Conservation (phyloP, 2,888 invertebrate species). For the Podotricha telesiphe region DNA sequence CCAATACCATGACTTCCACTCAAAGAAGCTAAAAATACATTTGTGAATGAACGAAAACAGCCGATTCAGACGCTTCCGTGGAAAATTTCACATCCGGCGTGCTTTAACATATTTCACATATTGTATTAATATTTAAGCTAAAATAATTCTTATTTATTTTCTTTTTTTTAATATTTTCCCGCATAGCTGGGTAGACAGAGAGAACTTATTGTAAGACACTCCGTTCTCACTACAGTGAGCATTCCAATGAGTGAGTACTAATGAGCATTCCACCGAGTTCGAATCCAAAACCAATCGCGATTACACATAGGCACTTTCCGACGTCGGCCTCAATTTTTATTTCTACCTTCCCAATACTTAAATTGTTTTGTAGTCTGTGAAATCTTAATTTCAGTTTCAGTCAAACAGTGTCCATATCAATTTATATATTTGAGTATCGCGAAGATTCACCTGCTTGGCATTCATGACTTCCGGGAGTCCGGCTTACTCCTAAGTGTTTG, state of each 20-base stretch:
- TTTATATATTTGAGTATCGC: slow-evolving; percentile 37
- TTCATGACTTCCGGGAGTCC: slow-evolving; percentile 27
- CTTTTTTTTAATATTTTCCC: too few relatives aligned
- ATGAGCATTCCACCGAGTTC: too few relatives aligned
- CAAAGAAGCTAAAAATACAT: slow-evolving; percentile 69
- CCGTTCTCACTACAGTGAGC: too few relatives aligned
- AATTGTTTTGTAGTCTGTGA: slow-evolving; percentile 16
- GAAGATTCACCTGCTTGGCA: slow-evolving; percentile 30
- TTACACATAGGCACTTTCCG: too few relatives aligned
- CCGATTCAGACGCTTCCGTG: slow-evolving; percentile 58
- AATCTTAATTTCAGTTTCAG: slow-evolving; percentile 41
- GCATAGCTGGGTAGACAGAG: too few relatives aligned
- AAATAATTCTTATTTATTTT: slow-evolving; percentile 41
- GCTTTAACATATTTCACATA: slow-evolving; percentile 33
- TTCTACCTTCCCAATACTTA: neutral
- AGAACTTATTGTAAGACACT: too few relatives aligned
- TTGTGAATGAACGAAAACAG: slow-evolving; percentile 57
- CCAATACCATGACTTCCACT: slow-evolving; percentile 67
- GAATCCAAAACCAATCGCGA: too few relatives aligned
- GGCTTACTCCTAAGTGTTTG: slow-evolving; percentile 1
- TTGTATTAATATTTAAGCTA: slow-evolving; percentile 18
- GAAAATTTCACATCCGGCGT: slow-evolving; percentile 75
- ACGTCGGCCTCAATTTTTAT: too few relatives aligned
- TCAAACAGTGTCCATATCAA: slow-evolving; percentile 34
- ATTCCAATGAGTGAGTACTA: too few relatives aligned